Evolutionary conservation across 2,113 vertebrate genomes (phyloP).

Genomic region (Amazona guildingii): DNA sequence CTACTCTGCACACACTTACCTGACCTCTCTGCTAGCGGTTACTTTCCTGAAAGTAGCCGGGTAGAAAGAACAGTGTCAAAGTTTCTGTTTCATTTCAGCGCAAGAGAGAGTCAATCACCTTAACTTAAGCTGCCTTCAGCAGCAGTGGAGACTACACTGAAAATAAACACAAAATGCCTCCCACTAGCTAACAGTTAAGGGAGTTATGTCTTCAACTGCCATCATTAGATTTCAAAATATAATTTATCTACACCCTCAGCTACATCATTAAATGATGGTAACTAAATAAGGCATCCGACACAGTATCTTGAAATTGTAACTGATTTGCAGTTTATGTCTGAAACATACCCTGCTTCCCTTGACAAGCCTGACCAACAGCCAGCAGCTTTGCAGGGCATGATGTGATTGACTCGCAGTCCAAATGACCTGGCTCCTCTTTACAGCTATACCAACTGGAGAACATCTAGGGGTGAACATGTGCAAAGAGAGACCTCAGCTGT

Average conservation of each 20-base stretch:
- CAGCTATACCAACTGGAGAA: neutral
- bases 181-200: neutral
- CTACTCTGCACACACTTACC: neutral
- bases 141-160: neutral
- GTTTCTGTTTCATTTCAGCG: neutral
- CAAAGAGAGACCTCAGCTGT: neutral
- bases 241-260: neutral
- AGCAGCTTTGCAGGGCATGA: neutral
- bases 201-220: neutral
- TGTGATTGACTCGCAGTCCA: neutral
- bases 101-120: neutral
- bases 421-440: neutral
- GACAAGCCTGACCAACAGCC: neutral
- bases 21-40: neutral
- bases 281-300: neutral
- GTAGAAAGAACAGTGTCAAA: neutral
- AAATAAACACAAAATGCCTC: neutral
- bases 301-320: neutral
- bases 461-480: neutral
- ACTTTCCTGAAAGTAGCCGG: neutral
- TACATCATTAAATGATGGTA: neutral
- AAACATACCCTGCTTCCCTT: neutral
- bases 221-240: neutral
- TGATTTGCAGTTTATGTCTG: neutral
- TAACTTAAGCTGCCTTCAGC: neutral